These are phyloP conservation scores for Eptesicus fuscus DNA, from an alignment of 2,113 vertebrate genomes.

Conservation along the genomic window DNA sequence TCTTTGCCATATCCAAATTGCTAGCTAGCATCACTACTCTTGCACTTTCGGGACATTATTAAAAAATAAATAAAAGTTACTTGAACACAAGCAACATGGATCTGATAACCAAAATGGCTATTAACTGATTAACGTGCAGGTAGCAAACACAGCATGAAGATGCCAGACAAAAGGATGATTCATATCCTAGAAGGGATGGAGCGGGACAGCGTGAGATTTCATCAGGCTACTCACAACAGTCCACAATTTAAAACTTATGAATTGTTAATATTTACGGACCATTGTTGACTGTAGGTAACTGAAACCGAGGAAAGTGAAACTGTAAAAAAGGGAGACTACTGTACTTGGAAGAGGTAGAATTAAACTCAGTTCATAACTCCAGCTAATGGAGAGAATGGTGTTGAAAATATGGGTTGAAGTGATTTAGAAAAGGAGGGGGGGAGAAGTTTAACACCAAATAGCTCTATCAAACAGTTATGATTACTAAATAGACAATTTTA, in stretches of 20 bases:
- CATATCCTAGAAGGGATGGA: not conserved
- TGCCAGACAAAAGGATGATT: not conserved
- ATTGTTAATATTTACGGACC: not conserved
- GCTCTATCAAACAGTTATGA: conserved; percentile 16
- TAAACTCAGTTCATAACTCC: conserved; percentile 24
- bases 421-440: conserved; percentile 26
- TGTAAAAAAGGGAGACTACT: not conserved
- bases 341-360: not conserved
- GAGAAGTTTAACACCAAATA: not conserved
- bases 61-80: not conserved
- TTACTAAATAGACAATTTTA: conserved; percentile 55
- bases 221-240: not conserved
- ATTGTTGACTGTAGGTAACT: not conserved
- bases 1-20: not conserved
- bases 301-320: not conserved
- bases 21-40: not conserved
- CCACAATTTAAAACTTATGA: not conserved
- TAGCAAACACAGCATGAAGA: not conserved
- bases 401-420: conserved; percentile 39
- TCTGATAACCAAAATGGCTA: not conserved
- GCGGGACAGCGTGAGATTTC: too few species aligned
- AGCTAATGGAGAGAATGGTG: not conserved
- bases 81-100: not conserved
- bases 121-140: not conserved
- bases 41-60: not conserved